A percentile compares a stretch with the other conserved stretches of the same genome.
These are phyloP conservation scores for Nephrocerus scutellatus DNA, from an alignment of 2,888 invertebrate genomes.

Conservation along the genomic window DNA sequence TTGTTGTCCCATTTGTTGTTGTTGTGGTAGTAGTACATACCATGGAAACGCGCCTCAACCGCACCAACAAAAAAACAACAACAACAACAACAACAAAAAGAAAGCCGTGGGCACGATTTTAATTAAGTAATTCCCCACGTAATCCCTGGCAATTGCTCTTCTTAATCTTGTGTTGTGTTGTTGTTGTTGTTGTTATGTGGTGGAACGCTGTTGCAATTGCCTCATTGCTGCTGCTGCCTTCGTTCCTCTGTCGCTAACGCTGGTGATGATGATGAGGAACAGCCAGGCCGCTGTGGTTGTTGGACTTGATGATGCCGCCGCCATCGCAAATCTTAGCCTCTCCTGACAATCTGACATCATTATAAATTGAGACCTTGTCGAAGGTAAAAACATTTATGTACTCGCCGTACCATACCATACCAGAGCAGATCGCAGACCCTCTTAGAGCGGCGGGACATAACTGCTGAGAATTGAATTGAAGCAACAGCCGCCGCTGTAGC, in stretches of 20 bases:
- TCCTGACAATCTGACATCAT: conserved; percentile 9
- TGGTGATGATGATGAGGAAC: not conserved
- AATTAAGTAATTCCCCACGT: conserved; percentile 42
- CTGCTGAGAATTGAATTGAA: too few species aligned
- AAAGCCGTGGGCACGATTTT: conserved; percentile 35
- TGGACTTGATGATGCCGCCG: conserved; percentile 12
- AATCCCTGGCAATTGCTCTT: not conserved
- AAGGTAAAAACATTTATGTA: too few species aligned
- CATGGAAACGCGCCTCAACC: too few species aligned
- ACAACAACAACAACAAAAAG: too few species aligned
- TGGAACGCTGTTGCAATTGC: conserved; percentile 22
- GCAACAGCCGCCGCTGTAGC: too few species aligned
- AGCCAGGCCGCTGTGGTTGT: not conserved
- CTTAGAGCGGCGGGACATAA: too few species aligned
- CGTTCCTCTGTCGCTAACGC: conserved; percentile 5
- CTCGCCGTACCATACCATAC: too few species aligned
- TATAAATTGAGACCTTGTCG: conserved; percentile 10
- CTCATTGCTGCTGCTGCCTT: conserved; percentile 9
- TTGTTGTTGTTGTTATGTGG: too few species aligned
- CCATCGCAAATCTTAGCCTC: conserved; percentile 25
- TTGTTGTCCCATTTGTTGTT: too few species aligned
- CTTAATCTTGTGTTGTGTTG: conserved; percentile 13
- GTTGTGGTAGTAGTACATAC: too few species aligned
- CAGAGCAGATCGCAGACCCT: too few species aligned
- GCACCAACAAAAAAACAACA: too few species aligned